Evolutionary conservation across 2,797 vertebrate species (phyloP).

Genomic region (Phrynocephalus vlangalii): DNA sequence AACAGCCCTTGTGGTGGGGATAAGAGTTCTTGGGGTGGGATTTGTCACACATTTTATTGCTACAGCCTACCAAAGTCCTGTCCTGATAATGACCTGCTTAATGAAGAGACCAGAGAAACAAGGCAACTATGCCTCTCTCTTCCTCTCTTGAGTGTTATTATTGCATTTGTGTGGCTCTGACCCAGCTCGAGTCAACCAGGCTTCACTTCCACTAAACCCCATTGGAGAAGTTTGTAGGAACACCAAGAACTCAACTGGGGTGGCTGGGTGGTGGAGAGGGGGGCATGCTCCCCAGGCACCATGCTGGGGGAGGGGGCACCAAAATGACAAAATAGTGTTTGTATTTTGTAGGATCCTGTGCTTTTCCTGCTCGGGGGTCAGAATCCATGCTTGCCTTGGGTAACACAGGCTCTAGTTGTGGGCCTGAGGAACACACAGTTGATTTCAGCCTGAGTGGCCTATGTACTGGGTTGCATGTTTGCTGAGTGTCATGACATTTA

Average conservation of each 20-base stretch:
- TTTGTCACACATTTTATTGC: conserved; percentile 9
- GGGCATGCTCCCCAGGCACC: too few relatives aligned
- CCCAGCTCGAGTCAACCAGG: background rate
- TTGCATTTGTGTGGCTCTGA: background rate
- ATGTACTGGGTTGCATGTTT: background rate
- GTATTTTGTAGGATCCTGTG: too few relatives aligned
- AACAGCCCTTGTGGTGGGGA: background rate
- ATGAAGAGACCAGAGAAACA: background rate
- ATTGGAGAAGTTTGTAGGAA: background rate
- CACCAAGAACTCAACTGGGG: too few relatives aligned
- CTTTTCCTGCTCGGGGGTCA: too few relatives aligned
- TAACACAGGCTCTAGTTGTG: too few relatives aligned
- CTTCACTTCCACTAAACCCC: background rate
- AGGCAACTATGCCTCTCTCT: background rate
- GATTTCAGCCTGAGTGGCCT: background rate
- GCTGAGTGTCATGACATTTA: too few relatives aligned
- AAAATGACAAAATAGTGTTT: too few relatives aligned
- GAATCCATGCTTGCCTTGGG: too few relatives aligned
- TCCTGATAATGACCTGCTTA: background rate
- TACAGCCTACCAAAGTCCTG: background rate
- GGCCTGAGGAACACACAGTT: too few relatives aligned
- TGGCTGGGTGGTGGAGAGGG: too few relatives aligned
- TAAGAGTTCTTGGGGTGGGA: background rate
- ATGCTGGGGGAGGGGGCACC: too few relatives aligned
- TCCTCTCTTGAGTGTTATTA: background rate